Evolutionary conservation across 2,797 vertebrate genomes (phyloP), one percentile per base, ranked within the genome.

Genomic region (Falco berigora): DNA sequence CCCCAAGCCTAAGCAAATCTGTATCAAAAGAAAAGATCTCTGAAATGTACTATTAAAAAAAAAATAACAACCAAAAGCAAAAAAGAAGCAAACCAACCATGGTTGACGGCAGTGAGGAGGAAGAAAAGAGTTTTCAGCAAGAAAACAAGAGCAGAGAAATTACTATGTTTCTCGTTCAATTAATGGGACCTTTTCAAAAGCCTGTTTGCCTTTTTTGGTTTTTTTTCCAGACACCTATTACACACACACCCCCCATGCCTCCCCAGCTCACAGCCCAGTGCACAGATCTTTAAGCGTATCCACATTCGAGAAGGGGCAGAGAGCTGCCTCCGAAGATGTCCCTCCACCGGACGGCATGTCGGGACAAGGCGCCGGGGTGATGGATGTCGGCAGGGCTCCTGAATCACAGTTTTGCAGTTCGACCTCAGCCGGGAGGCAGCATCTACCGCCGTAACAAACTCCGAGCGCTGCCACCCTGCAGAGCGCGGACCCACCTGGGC

Each of bases 181-280:
- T 86, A 92, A 94, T 17, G 34, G 90, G 71, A 96, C 71, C 77
- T 96, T 96, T 92, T 82, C 59, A 67, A 72, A 92, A 92, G 79
- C 61, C 90, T 44, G 6, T 7, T 78, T 69, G 67, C 59, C 25
- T 55, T 56, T 5, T 14, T 58, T 25, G 38, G 10, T 5, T 72
- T 58, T 42, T n/a, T 75, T 49, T 20, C 7, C 49, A 63, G 72
- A 71, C n/a, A 47, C 19, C 63, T 58, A 82, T 62, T 59, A 78
- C 71, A 90, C 58, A 62, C 27, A 69, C 44, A 6, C 61, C 38
- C 52, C 42, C 8, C 27, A 13, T 2, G 46, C 30, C 59, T 47
- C 58, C 34, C 62, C 66, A 21, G 59, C 62, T 23, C 15, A 13
- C 55, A 85, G 38, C 50, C 58, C 9, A 27, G 12, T 7, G 44